Conservation (phyloP, 2,797 vertebrate species). For the Podarcis lilfordi region DNA sequence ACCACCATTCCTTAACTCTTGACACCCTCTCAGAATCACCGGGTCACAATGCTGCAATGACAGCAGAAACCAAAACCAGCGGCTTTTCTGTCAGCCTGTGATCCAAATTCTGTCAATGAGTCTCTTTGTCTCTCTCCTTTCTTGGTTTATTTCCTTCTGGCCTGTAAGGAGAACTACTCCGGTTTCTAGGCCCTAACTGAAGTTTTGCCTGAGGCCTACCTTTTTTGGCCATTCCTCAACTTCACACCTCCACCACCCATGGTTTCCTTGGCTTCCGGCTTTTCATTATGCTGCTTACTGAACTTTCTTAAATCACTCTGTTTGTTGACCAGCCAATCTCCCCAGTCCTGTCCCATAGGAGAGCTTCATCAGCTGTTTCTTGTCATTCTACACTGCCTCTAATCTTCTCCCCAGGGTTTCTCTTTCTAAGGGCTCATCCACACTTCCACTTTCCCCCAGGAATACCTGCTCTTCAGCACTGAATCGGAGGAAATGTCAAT, state of each 20-base stretch:
- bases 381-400: not conserved
- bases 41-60: not conserved
- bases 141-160: not conserved
- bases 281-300: not conserved
- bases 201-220: not conserved
- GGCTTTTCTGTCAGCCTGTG: not conserved
- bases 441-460: no score
- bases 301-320: not conserved
- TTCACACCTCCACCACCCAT: not conserved
- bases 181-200: no score
- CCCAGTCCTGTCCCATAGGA: not conserved
- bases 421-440: not conserved
- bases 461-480: no score
- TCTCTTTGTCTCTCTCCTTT: not conserved
- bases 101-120: not conserved
- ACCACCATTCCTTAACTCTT: not conserved
- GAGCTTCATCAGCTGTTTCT: not conserved
- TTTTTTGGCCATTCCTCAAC: not conserved
- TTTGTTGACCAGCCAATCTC: not conserved
- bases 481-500: no score
- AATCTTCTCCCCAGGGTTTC: not conserved
- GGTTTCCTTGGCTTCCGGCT: not conserved
- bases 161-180: not conserved
- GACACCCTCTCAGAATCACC: not conserved
- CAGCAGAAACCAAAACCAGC: not conserved